Conservation (phyloP, 2,797 vertebrate species). For the Sternotherus odoratus region DNA sequence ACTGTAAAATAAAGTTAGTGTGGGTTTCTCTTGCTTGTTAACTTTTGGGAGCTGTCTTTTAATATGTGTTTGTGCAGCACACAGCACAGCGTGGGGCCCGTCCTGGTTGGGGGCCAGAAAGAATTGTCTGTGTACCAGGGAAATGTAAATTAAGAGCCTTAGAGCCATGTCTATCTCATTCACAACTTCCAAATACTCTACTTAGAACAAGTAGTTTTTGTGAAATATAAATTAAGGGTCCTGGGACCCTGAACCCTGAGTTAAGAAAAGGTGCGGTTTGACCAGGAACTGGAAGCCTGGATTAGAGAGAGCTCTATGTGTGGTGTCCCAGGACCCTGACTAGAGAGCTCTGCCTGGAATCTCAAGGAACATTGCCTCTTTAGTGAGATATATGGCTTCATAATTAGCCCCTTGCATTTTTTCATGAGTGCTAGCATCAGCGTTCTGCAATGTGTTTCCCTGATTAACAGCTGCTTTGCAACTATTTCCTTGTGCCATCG, state of each 20-base stretch:
- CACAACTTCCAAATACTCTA: background rate
- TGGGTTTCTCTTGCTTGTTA: background rate
- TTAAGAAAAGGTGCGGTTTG: background rate
- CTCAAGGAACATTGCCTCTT: conserved; percentile 77
- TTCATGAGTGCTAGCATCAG: conserved; percentile 87
- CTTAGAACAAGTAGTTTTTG: background rate
- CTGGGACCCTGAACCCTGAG: rapidly evolving
- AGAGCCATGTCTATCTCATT: background rate
- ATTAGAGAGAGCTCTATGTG: background rate
- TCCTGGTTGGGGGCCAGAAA: background rate
- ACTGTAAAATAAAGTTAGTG: background rate
- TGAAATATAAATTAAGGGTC: background rate
- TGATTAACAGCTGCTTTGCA: conserved; percentile 90
- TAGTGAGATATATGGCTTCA: conserved; percentile 86
- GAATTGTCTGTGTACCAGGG: background rate
- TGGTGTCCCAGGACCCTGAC: conserved; percentile 58
- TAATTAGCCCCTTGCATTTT: conserved; percentile 88
- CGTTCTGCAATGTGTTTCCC: conserved; percentile 83
- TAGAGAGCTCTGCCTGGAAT: conserved; percentile 44
- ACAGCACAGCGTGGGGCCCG: background rate
- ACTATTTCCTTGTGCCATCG: conserved; percentile 84
- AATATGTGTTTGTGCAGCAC: background rate
- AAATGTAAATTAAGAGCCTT: background rate
- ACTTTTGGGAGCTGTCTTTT: background rate
- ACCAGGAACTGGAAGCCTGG: background rate